Evolutionary conservation across 2,888 invertebrate species (phyloP), one percentile per base, ranked within the genome.

Genomic region (Calliphora vomitoria): DNA sequence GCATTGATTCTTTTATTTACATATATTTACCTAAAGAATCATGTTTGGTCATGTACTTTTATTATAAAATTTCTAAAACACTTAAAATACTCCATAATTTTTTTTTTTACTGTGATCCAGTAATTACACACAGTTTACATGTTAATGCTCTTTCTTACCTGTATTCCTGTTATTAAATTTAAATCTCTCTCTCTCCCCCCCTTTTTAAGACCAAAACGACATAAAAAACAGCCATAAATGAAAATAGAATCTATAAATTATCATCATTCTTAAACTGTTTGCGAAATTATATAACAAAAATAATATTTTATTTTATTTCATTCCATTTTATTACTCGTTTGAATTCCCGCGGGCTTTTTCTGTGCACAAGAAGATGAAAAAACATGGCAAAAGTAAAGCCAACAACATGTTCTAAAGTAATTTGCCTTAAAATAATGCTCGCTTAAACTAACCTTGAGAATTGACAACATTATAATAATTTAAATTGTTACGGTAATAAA

Each of bases 401-500:
- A 50, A 50, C 62, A 76, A 55, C 60, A 41, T 35, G 18, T 53
- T 18, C 5, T 10, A 53, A n/a, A 8, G 3, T 18, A 53, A 53
- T 53, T 53, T 53, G 18, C 15, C 60, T 64, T 10, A n/a, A 38
- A 35, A 64, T n/a, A 64, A 66, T 8, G 47, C 60, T 69, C 69
- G 64, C 62, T 38, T n/a, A 55, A 84, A 44, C 58, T 60, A 53
- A 58, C 68, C 20, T 85, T 64, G 81, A 58, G 53, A 60, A 60
- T 58, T 76, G 64, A 81, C 76, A 71, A 82, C 81, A 66, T 53
- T 85, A 62, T 62, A 85, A 76, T 81, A 81, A 81, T 71, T 82
- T 71, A 75, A 71, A 85, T 78, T 55, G 75, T 76, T 81, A 44
- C n/a, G 71, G 58, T 81, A 81, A 85, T 81, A 81, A 82, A 85